phyloP scores from a whole-genome alignment of 2,113 vertebrate genomes.

The Arenaria interpres region DNA sequence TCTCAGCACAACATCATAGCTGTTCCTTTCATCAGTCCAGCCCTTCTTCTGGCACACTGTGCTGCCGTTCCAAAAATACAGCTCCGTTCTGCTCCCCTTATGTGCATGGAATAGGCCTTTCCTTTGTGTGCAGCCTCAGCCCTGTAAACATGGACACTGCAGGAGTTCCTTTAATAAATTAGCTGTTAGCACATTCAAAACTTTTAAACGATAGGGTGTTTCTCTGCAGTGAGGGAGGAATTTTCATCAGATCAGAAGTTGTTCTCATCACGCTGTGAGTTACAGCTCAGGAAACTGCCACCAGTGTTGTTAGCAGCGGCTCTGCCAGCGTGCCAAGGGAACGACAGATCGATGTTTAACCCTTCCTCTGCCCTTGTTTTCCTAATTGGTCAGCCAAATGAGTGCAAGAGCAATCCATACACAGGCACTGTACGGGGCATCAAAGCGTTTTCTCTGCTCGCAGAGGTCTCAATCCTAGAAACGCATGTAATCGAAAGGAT shows the following conservation, averaged over 20 bases:
- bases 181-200: constrained; percentile 44
- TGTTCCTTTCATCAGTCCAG: constrained; percentile 13
- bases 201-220: constrained; percentile 19
- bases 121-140: not conserved
- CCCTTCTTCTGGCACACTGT: not conserved
- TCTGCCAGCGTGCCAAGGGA: not conserved
- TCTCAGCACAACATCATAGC: not conserved
- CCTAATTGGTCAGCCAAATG: not conserved
- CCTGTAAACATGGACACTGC: constrained; percentile 17
- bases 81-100: not conserved
- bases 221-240: not conserved
- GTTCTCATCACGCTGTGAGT: not conserved
- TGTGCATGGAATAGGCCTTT: not conserved
- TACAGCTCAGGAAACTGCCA: constrained; percentile 26
- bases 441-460: not conserved
- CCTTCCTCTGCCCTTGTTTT: not conserved
- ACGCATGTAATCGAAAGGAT: not conserved
- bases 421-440: not conserved
- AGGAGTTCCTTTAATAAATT: constrained; percentile 53
- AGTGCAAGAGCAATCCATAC: not conserved
- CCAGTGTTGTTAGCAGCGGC: not conserved
- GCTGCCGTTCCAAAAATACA: constrained; percentile 27
- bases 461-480: not conserved
- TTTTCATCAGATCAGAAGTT: constrained; percentile 37
- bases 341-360: not conserved